Evolutionary conservation across 64 coral and sea anemone species (phyloP).

Genomic region (Montipora capricornis): DNA sequence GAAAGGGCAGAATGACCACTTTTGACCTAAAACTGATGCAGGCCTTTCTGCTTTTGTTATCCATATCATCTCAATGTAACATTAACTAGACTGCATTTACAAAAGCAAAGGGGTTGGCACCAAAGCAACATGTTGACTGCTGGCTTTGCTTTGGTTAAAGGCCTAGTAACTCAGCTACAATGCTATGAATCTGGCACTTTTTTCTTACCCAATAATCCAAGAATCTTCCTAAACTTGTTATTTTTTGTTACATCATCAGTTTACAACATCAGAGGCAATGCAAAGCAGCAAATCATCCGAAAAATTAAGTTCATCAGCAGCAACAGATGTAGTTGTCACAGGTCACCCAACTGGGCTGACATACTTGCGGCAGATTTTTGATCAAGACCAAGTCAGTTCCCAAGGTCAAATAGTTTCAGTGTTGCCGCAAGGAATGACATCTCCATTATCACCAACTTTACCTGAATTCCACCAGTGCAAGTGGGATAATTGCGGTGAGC

Average conservation of each 20-base stretch:
- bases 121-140: too few relatives aligned
- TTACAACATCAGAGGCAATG: constrained; percentile 73
- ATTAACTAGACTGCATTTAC: too few relatives aligned
- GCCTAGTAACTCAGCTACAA: too few relatives aligned
- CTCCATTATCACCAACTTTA: constrained; percentile 70
- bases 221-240: too few relatives aligned
- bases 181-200: too few relatives aligned
- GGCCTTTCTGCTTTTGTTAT: too few relatives aligned
- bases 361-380: constrained; percentile 90
- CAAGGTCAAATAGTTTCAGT: constrained; percentile 83
- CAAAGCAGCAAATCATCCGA: constrained; percentile 48
- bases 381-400: constrained; percentile 85
- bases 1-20: too few relatives aligned
- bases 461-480: constrained; percentile 93
- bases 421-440: constrained; percentile 65
- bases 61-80: too few relatives aligned
- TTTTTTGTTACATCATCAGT: constrained; percentile 4
- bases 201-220: too few relatives aligned
- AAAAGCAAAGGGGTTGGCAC: too few relatives aligned
- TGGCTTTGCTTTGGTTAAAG: too few relatives aligned
- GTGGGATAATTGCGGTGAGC: constrained; percentile 85
- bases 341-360: constrained; percentile 79
- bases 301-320: constrained; percentile 61
- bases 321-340: constrained; percentile 86
- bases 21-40: too few relatives aligned